Base-by-base conservation (phyloP, 2,113 vertebrate species). In the Phaethon lepturus region DNA sequence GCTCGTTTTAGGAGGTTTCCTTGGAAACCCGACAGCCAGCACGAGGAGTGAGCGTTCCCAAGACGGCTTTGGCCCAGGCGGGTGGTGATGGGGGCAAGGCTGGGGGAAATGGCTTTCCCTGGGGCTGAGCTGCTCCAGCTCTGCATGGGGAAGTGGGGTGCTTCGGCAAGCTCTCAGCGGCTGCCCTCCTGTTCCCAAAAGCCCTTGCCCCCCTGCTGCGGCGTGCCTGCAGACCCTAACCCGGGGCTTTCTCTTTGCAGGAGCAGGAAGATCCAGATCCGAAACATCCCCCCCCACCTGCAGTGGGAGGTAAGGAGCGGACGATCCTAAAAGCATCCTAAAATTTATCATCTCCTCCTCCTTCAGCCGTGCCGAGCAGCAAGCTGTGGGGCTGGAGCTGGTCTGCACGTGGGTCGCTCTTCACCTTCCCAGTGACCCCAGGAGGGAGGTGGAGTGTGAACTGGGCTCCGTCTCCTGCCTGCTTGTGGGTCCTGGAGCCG, bases 221-320 rank as follows among this genome's bases (percentile, higher is more conserved):
- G 60, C 8, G 1, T 66, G 33, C 45, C 67, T 58, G 52, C 68
- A 86, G 44, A 56, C 53, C 49, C 24, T 42, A 35, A 93, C 82
- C 31, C 26, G 1, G 88, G 71, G 38, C 93, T 96, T 95, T 98
- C 26, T 97, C 81, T 94, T 97, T 78, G 97, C 98, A 99, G 99
- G 98, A 99, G 99, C 99, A 99, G 99, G 95, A 99, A 99, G 98
- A 99, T 99, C 97, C 99, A 99, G 98, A 99, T 99, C 98, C 98
- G 99, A 97, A 99, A 99, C 98, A 99, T 99, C 96, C 99, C 99
- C 28, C 99, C 99, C 86, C 98, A 99, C 98, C 98, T 99, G 87
- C 99, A 99, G 97, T 99, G 99, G 99, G 99, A 99, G 99, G 99
- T 99, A 98, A 99, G 99, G 90, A 56, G 42, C 1, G 4, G 55